Evolutionary conservation across 2,113 vertebrate species (phyloP), one percentile per base, ranked within the genome.

Genomic region (Zootoca vivipara): DNA sequence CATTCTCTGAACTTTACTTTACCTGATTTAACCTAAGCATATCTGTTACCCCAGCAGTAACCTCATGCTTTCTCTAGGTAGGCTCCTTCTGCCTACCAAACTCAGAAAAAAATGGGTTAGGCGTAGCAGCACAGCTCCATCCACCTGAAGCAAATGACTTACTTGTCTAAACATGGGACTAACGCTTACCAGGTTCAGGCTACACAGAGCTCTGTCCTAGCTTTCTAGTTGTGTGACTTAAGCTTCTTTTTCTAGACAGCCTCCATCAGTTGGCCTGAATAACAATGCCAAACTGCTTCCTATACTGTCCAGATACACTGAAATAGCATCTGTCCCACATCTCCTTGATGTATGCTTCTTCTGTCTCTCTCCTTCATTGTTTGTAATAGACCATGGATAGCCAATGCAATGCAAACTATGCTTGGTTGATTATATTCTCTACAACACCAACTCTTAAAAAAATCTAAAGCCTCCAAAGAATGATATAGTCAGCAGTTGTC

Each of bases 391-490:
- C 30, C 69, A 75, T 77, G 56, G 35, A 62, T 40, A 35, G 3
- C 72, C n/a, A 38, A 62, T 77, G 38, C 20, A 22, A 40, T 42
- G n/a, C n/a, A 42, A 77, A 62, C 7, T 75, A 67, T 78, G 75
- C 18, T 78, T 79, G 75, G 67, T 56, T 78, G 33, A 56, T 56
- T 62, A 62, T 52, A n/a, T 30, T 46, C 22, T 69, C 38, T 38
- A 85, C 30, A 88, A 72, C 83, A 90, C 69, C 82, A 42, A 87
- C 10, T 16, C 40, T 79, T 79, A 56, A 69, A 77, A 75, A 92
- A 88, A 89, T 89, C 92, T 40, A 0, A 72, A 87, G 26, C 70
- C 87, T 90, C 88, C 79, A 87, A 62, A 90, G 89, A 72, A 22
- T 67, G 33, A 12, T 2, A 0, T 56, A 90, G 90, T 89, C 92